Conservation (phyloP, 1,140 invertebrate species). For the Myzus persicae region DNA sequence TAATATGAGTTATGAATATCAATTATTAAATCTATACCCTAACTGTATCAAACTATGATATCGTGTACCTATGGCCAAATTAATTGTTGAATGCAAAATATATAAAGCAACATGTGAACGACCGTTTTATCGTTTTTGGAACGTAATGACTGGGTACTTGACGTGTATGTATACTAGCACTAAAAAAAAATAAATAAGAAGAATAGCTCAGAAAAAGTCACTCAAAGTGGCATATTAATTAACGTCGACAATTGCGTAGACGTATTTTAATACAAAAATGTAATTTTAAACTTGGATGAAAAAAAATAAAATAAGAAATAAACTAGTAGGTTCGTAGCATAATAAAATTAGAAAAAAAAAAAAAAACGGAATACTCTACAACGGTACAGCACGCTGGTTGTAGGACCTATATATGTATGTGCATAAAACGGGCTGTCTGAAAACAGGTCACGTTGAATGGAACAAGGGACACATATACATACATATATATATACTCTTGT, state of each 20-base stretch:
- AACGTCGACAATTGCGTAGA: not conserved
- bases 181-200: not conserved
- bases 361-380: not conserved
- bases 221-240: not conserved
- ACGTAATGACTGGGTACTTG: not conserved
- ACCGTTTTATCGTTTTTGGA: not conserved
- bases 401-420: not conserved
- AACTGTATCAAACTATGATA: not conserved
- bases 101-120: not conserved
- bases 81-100: not conserved
- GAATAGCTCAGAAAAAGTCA: not conserved
- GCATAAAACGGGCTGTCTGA: not conserved
- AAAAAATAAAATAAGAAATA: not conserved
- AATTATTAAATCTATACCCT: not conserved
- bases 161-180: not conserved
- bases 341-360: not conserved
- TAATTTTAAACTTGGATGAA: not conserved
- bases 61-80: not conserved
- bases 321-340: not conserved
- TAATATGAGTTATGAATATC: not conserved
- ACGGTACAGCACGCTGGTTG: not conserved
- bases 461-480: not conserved
- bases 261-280: not conserved
- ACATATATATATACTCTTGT: not conserved
- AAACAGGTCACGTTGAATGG: conserved; percentile 45